Evolutionary conservation across 2,888 invertebrate species (phyloP), one percentile per base, ranked within the genome.

Genomic region (Drosophila ezoana): DNA sequence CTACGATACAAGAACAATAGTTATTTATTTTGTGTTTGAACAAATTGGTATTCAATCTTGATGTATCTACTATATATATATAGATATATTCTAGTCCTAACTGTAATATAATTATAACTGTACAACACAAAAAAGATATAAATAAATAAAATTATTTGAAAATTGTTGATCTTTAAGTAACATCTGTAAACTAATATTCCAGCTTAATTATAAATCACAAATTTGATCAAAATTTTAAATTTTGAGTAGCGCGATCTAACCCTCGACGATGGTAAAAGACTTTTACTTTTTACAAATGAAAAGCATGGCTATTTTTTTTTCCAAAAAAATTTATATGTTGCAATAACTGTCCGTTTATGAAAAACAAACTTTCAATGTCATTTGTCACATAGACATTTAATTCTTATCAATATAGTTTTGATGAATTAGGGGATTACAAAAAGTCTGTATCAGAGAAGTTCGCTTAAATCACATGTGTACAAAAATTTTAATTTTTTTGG

Each of bases 81-180:
- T 60, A 70, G 48, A 74, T 72, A 63, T 81, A 83, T 77, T 88
- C 87, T 87, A 87, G 87, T 87, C 87, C 86, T 87, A 78, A 87
- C 70, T 79, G 65, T 87, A 87, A 89, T 78, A 60, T 87, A 89
- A 80, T 62, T 89, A 72, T 77, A 84, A 80, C 41, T 89, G 80
- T 85, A 86, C 71, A 78, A 66, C 72, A 74, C 54, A 51, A 64
- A 66, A 38, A 56, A 71, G 58, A 62, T 65, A 70, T 72, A 78
- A 88, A 76, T 76, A 86, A 87, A 73, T 65, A 68, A 82, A 64
- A 49, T 65, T 53, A 66, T 64, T 76, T 67, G 51, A 64, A 66
- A 73, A 75, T 52, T 76, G 66, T 71, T 63, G 51, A 72, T 52
- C 23, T 56, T 53, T 51, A 62, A 45, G 13, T n/a, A 37, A 11